A percentile compares a stretch with the other conserved stretches of the same genome.
These are phyloP conservation scores for Eutrigla gurnardus DNA, from an alignment of 2,797 vertebrate genomes.

Conservation along the genomic window DNA sequence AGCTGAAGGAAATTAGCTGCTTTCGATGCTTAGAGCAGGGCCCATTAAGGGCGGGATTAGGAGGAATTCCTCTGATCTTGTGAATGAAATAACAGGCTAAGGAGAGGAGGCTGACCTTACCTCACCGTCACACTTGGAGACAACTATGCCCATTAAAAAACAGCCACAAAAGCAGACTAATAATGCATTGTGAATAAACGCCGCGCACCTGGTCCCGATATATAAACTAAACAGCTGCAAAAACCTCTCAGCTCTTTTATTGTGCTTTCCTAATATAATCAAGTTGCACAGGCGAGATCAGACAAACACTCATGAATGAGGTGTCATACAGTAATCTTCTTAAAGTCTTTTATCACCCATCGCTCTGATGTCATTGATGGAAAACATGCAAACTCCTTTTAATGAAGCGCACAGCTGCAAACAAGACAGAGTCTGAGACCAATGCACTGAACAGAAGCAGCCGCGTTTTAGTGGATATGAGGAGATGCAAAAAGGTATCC, in stretches of 20 bases:
- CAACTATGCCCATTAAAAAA: slow-evolving; percentile 39
- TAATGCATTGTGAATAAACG: slow-evolving; percentile 2
- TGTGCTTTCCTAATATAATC: slow-evolving; percentile 1
- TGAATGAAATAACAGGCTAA: slow-evolving; percentile 54
- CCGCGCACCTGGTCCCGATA: slow-evolving; percentile 15
- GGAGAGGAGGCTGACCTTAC: slow-evolving; percentile 38
- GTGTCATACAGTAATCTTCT: background rate
- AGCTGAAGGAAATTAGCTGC: slow-evolving; percentile 49
- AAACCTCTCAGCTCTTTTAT: background rate
- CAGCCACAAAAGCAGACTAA: slow-evolving; percentile 10
- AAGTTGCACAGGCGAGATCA: background rate
- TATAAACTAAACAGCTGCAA: slow-evolving; percentile 1
- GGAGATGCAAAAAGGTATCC: background rate
- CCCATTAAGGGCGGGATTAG: slow-evolving; percentile 33
- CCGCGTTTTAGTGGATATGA: background rate
- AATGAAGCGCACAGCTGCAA: slow-evolving; percentile 21
- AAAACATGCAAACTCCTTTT: slow-evolving; percentile 15
- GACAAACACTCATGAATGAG: background rate
- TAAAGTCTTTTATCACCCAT: slow-evolving; percentile 20
- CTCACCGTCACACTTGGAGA: slow-evolving; percentile 21
- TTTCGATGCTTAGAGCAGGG: slow-evolving; percentile 43
- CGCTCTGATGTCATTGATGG: slow-evolving; percentile 28
- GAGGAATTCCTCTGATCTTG: slow-evolving; percentile 51
- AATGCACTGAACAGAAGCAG: background rate
- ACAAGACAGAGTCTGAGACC: background rate